Conservation (phyloP, 2,888 invertebrate genomes). For the Dendrolimus houi region DNA sequence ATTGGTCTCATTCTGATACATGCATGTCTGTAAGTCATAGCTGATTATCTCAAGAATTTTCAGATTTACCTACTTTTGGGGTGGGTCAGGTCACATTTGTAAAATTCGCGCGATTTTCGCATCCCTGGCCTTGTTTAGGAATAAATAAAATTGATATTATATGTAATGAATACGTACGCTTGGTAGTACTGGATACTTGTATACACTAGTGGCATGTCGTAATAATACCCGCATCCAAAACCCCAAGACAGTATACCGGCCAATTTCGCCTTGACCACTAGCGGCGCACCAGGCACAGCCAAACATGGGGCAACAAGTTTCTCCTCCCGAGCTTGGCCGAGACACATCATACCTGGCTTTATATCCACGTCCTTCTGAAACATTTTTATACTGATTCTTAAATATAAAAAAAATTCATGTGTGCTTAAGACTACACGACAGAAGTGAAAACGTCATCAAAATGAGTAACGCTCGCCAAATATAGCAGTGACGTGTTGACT, state of each 20-base stretch:
- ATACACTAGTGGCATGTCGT: constrained; percentile 53
- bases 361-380: constrained; percentile 29
- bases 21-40: not conserved
- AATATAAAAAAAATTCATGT: too few species aligned
- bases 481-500: too few species aligned
- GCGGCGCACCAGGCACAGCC: constrained; percentile 55
- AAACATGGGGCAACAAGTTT: constrained; percentile 35
- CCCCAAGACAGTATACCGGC: constrained; percentile 57
- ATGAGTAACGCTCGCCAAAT: too few species aligned
- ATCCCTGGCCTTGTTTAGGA: too few species aligned
- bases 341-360: constrained; percentile 37
- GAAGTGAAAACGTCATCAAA: too few species aligned
- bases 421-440: too few species aligned
- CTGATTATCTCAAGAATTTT: not conserved
- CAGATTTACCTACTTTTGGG: not conserved
- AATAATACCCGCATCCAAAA: constrained; percentile 49
- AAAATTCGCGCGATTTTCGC: too few species aligned
- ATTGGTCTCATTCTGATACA: too few species aligned
- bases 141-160: too few species aligned
- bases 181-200: constrained; percentile 28
- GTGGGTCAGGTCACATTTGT: too few species aligned
- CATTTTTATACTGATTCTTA: too few species aligned
- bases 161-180: constrained; percentile 23
- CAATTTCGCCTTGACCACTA: constrained; percentile 35
- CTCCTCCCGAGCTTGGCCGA: constrained; percentile 36